Base-by-base conservation (phyloP, 2,113 vertebrate species). In the Pterocles burchelli region DNA sequence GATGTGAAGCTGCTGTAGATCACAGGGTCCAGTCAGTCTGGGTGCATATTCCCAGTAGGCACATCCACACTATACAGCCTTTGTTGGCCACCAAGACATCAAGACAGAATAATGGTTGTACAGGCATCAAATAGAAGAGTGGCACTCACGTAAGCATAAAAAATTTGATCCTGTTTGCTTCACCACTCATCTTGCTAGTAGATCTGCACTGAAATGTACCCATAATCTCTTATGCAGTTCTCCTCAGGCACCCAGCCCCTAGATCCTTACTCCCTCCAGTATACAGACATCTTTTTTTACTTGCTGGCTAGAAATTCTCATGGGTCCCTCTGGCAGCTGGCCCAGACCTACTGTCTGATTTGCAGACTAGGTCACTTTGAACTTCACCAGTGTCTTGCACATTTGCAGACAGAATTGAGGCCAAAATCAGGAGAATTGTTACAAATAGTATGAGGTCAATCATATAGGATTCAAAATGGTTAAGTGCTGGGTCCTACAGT, bases 171-270 rank as follows among this genome's bases (percentile, higher is more conserved):
- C 11, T 62, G 3, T 36, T 76, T 84, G 62, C 6, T 17, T 68
- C 22, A 38, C 6, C 2, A 13, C 13, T 45, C 34, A 49, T 49
- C 58, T 76, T 63, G 10, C 4, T 65, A 29, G 3, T 45, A 59
- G 3, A 18, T 58, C 31, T 67, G 16, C 26, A 34, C 17, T 57
- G 41, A 91, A 49, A 41, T 8, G 6, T 29, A 29, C 9, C 6
- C 10, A 13, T 1, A 0, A 33, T 11, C 4, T 70, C 26, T 51
- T 29, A 14, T 1, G 6, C 8, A 2, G 14, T 54, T 54, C 11
- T 54, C 3, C 33, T 77, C 1, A 41, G 25, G 21, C 31, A 84
- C 3, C 8, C 21, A 54, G 26, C 10, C 5, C 2, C 5, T 24
- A 31, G 5, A 22, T 1, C 10, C n/a, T 29, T 76, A 22, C 5